A percentile compares a stretch with the other conserved stretches of the same genome.
Conservation (phyloP, 35 echinoderm and acorn worm species). For the Lytechinus variegatus region DNA sequence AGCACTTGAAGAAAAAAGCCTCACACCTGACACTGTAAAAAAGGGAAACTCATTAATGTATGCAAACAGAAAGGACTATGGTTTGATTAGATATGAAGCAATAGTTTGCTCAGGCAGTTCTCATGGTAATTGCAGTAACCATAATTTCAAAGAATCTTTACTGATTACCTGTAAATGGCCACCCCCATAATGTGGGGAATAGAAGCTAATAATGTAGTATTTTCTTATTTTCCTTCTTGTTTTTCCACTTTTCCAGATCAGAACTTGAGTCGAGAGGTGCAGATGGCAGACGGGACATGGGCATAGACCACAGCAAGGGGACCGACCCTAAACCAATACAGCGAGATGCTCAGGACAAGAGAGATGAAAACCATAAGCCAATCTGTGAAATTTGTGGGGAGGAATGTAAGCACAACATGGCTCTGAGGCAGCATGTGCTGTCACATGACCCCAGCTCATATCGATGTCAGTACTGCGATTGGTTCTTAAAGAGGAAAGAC, state of each 20-base stretch:
- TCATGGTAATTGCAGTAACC: no score
- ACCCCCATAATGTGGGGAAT: no score
- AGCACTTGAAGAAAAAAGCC: no score
- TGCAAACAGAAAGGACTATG: no score
- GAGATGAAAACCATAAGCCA: background rate
- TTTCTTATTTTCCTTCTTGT: no score
- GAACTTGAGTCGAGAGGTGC: background rate
- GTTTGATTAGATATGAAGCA: no score
- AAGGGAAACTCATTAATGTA: no score
- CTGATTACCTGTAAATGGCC: no score
- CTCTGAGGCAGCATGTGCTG: background rate
- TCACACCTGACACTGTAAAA: no score
- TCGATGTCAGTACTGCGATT: background rate
- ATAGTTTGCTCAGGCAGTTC: no score
- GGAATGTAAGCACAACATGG: background rate
- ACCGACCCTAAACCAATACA: background rate
- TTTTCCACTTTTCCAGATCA: background rate
- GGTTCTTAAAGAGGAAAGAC: background rate
- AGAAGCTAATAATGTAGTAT: no score
- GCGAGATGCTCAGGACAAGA: background rate
- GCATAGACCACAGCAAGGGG: background rate
- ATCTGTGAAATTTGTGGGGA: background rate
- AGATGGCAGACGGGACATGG: background rate
- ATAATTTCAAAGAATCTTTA: no score
- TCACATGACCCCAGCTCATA: background rate